Evolutionary conservation across 1,140 invertebrate species (phyloP).

Genomic region (Drosophila lacteicornis): DNA sequence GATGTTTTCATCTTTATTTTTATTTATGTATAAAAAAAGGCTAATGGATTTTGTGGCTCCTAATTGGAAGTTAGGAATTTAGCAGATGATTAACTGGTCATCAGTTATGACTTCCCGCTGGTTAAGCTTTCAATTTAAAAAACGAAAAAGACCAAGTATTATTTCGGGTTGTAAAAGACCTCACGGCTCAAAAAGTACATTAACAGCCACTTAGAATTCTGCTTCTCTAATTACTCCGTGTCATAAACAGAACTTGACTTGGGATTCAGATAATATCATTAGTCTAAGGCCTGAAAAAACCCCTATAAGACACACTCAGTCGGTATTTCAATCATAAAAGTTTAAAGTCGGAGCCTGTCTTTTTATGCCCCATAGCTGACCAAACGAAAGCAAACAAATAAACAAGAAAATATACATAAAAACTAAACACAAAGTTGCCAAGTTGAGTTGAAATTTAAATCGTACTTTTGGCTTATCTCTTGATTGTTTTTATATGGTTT

Average conservation of each 20-base stretch:
- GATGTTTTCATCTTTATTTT: conserved; percentile 32
- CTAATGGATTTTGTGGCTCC: conserved; percentile 57
- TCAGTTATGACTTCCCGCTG: conserved; percentile 9
- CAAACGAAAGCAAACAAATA: conserved; percentile 15
- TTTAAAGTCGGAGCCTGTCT: conserved; percentile 16
- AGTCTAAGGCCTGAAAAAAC: not conserved
- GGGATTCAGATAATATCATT: conserved; percentile 8
- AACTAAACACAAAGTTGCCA: conserved; percentile 37
- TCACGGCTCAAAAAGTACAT: not conserved
- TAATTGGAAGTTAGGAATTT: conserved; percentile 28
- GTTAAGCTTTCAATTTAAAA: not conserved
- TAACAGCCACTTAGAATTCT: not conserved
- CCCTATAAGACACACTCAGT: conserved; percentile 5
- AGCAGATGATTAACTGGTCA: conserved; percentile 10
- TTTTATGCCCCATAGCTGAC: conserved; percentile 42
- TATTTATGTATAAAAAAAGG: conserved; percentile 35
- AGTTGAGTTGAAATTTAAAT: conserved; percentile 13
- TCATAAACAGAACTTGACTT: conserved; percentile 30
- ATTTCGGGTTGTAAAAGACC: not conserved
- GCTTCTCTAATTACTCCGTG: conserved; percentile 12
- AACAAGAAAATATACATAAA: conserved; percentile 6
- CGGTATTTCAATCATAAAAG: conserved; percentile 17
- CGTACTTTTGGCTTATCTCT: conserved; percentile 8
- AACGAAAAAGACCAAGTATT: too few species aligned
- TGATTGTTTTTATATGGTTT: conserved; percentile 36